These are phyloP conservation scores for Bicyclus anynana DNA, from an alignment of 1,140 invertebrate species.

Conservation along the genomic window DNA sequence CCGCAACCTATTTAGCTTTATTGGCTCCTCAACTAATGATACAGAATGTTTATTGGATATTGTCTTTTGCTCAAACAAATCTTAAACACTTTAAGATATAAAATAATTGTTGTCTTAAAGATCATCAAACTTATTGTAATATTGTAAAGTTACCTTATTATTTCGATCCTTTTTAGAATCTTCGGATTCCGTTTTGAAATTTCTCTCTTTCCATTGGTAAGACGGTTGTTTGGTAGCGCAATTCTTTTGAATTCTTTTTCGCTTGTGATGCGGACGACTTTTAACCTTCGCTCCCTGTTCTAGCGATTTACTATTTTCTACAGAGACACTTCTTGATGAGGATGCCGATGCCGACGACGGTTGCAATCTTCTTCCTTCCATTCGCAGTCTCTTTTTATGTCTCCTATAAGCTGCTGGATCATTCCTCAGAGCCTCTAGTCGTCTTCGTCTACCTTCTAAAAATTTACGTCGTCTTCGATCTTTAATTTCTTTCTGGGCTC, in stretches of 20 bases:
- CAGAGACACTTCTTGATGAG: slow-evolving; percentile 43
- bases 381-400: slow-evolving; percentile 46
- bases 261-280: slow-evolving; percentile 39
- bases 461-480: slow-evolving; percentile 49
- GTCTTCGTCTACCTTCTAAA: slow-evolving; percentile 51
- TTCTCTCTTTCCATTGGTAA: slow-evolving; percentile 74
- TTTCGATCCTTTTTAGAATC: slow-evolving; percentile 31
- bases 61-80: too few relatives aligned
- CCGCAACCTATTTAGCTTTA: too few relatives aligned
- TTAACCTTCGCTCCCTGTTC: slow-evolving; percentile 33
- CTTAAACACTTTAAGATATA: too few relatives aligned
- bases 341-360: slow-evolving; percentile 33
- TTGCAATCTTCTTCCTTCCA: slow-evolving; percentile 49
- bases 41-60: too few relatives aligned
- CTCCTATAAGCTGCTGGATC: slow-evolving; percentile 59
- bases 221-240: slow-evolving; percentile 84
- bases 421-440: slow-evolving; percentile 50
- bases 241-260: slow-evolving; percentile 79
- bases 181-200: slow-evolving; percentile 34
- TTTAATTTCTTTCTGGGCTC: slow-evolving; percentile 43
- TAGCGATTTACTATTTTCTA: slow-evolving; percentile 44
- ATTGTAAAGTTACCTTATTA: slow-evolving; percentile 34
- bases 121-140: too few relatives aligned
- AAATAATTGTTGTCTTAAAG: too few relatives aligned
- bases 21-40: too few relatives aligned